Conservation (phyloP, 1,140 invertebrate genomes). For the Trichonephila clavipes region DNA sequence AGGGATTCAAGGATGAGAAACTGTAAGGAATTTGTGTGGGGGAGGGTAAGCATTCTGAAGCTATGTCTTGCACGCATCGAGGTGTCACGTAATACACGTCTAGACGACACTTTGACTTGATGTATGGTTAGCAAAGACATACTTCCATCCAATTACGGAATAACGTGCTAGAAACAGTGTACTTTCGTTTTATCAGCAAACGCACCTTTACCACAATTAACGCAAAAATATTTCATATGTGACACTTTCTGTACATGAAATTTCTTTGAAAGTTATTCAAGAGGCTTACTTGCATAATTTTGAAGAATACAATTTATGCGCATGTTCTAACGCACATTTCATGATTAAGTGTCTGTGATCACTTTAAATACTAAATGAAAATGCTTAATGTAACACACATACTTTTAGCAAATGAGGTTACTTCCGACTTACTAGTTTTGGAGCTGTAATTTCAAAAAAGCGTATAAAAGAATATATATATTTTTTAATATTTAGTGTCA, state of each 20-base stretch:
- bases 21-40: not conserved
- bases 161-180: not conserved
- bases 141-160: not conserved
- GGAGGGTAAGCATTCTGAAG: not conserved
- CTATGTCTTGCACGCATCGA: not conserved
- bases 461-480: no score
- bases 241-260: not conserved
- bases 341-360: no score
- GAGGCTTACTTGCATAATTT: no score
- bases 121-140: not conserved
- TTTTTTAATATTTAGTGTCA: no score
- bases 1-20: not conserved
- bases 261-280: not conserved
- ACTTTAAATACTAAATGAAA: no score
- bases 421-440: no score
- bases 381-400: no score
- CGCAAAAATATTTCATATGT: not conserved
- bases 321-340: no score
- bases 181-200: not conserved
- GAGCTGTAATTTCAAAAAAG: no score
- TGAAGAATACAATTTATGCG: no score
- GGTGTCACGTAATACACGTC: not conserved
- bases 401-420: no score
- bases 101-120: constrained; percentile 6
- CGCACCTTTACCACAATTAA: no score